Conservation (phyloP, 2,888 invertebrate genomes). For the Endomychus coccineus region DNA sequence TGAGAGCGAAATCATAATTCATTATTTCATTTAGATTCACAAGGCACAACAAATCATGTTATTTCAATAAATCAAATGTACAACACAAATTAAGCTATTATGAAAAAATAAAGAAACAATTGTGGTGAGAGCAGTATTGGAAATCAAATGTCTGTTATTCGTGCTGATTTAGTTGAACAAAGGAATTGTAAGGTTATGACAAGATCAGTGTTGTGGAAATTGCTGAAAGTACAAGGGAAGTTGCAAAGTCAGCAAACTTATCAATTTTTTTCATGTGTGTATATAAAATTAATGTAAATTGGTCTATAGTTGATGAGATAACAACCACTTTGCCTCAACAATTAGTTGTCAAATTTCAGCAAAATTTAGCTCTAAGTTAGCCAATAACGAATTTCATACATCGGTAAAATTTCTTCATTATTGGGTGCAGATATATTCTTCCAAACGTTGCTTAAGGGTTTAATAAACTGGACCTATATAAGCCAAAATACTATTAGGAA, state of each 20-base stretch:
- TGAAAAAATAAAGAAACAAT: constrained; percentile 2
- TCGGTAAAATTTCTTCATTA: constrained; percentile 4
- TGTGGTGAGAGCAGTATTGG: constrained; percentile 2
- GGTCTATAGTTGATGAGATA: neutral
- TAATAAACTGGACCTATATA: constrained; percentile 1
- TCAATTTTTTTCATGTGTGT: constrained; percentile 1
- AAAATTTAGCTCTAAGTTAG: too few relatives aligned
- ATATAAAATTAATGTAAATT: neutral
- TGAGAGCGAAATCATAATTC: constrained; percentile 3
- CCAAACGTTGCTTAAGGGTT: neutral
- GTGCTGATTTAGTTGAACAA: neutral
- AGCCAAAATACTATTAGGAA: constrained; percentile 4
- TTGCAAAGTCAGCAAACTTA: constrained; percentile 1
- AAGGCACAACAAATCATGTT: neutral
- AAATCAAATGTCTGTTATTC: constrained; percentile 2
- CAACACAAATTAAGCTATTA: constrained; percentile 2
- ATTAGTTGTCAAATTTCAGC: too few relatives aligned
- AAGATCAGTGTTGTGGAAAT: neutral
- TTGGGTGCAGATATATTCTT: constrained; percentile 6
- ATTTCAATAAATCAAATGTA: neutral
- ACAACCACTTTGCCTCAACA: neutral
- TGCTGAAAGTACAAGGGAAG: neutral
- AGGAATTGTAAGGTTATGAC: neutral
- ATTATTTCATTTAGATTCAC: neutral
- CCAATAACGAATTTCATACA: constrained; percentile 3